A percentile compares a stretch with the other conserved stretches of the same genome.
Conservation (phyloP, 2,797 vertebrate genomes). For the Artibeus lituratus region DNA sequence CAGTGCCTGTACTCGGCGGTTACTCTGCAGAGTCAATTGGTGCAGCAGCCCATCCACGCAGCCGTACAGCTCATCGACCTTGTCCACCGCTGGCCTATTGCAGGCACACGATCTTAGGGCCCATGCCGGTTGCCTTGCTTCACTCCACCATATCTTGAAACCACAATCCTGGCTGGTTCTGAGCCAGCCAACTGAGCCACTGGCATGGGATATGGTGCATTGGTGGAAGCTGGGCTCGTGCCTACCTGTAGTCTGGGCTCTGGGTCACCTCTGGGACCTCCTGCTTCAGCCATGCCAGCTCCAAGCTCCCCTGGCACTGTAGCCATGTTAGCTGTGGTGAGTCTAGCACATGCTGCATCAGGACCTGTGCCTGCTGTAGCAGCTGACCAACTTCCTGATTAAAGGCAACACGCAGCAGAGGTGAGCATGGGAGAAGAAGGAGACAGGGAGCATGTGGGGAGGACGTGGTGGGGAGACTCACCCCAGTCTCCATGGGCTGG, state of each 20-base stretch:
- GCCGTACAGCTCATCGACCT: constrained; percentile 85
- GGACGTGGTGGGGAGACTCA: constrained; percentile 63
- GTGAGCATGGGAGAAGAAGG: neutral
- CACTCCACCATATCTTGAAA: neutral
- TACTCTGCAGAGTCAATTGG: constrained; percentile 90
- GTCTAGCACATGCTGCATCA: constrained; percentile 90
- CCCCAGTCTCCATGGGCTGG: constrained; percentile 86
- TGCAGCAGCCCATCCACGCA: constrained; percentile 93
- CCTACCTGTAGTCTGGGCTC: constrained; percentile 88
- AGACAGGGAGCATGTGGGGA: neutral
- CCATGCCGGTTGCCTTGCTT: neutral
- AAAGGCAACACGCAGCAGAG: neutral
- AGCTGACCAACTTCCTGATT: constrained; percentile 86
- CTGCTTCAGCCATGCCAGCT: constrained; percentile 88
- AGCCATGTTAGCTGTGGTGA: constrained; percentile 87
- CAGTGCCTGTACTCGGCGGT: constrained; percentile 88
- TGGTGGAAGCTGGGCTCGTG: neutral
- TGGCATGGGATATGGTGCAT: neutral
- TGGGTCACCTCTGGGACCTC: constrained; percentile 83
- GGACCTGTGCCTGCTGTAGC: constrained; percentile 80
- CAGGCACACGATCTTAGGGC: constrained; percentile 2
- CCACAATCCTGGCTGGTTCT: neutral
- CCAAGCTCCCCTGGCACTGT: constrained; percentile 90
- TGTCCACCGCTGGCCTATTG: constrained; percentile 85
- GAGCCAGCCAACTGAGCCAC: neutral